Evolutionary conservation across 2,888 invertebrate species (phyloP).

Genomic region (Ormyrus pomaceus): DNA sequence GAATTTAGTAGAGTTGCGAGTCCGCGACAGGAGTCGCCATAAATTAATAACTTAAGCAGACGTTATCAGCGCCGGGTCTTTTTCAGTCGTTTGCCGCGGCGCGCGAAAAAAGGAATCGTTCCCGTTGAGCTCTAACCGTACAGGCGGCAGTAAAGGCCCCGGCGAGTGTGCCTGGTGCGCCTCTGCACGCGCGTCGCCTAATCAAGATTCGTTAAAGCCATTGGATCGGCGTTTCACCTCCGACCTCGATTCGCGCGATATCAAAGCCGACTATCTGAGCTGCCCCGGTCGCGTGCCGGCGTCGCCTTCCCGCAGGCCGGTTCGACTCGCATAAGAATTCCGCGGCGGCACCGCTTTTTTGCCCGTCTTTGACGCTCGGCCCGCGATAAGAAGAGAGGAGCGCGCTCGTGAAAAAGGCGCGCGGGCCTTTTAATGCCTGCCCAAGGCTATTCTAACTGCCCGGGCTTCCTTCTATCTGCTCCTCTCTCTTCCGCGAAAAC

Average conservation of each 20-base stretch:
- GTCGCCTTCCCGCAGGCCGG: conserved; percentile 18
- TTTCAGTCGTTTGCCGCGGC: no score
- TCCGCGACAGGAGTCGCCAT: conserved; percentile 13
- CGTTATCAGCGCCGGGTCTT: conserved; percentile 16
- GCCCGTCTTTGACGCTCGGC: neutral
- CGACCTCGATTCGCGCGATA: conserved; percentile 48
- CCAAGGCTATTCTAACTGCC: conserved; percentile 51
- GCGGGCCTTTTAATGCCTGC: conserved; percentile 59
- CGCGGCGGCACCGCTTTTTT: neutral
- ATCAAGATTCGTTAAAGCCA: conserved; percentile 51
- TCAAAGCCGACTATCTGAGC: conserved; percentile 36
- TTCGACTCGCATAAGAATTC: conserved; percentile 30
- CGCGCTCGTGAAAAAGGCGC: conserved; percentile 53
- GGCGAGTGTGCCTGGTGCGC: neutral
- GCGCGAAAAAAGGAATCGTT: conserved; percentile 18
- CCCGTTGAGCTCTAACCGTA: conserved; percentile 45
- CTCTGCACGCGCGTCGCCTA: neutral
- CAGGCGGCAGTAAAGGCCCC: conserved; percentile 4
- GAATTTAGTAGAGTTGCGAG: conserved; percentile 18
- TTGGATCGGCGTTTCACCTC: conserved; percentile 48
- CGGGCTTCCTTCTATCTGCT: neutral
- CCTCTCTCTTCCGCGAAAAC: conserved; percentile 13
- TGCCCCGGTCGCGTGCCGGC: conserved; percentile 33
- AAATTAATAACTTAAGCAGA: conserved; percentile 53
- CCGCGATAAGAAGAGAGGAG: conserved; percentile 57